Evolutionary conservation across 2,113 vertebrate genomes (phyloP).

Genomic region (Cygnus buccinator): DNA sequence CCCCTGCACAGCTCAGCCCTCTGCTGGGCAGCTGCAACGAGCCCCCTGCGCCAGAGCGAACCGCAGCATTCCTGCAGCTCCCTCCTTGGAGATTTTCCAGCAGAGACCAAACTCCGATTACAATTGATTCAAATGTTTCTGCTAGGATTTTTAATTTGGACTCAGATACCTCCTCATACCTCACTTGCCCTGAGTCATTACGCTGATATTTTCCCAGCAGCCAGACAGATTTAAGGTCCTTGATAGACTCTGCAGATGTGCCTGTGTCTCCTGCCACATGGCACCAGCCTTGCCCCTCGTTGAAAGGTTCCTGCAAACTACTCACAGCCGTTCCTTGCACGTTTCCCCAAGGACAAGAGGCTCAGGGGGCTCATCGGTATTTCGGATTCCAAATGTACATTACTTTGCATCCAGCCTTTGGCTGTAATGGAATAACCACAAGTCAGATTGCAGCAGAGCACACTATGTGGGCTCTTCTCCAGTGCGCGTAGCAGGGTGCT

Average conservation of each 20-base stretch:
- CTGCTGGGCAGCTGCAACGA: too few relatives aligned
- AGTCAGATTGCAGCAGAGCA: not conserved
- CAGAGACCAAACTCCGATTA: not conserved
- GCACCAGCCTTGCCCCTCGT: not conserved
- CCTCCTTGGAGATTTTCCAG: not conserved
- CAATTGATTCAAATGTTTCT: not conserved
- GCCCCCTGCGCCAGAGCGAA: not conserved
- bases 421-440: fast-evolving
- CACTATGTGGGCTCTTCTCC: fast-evolving
- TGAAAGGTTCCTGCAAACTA: not conserved
- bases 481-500: not conserved
- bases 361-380: not conserved
- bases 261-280: fast-evolving
- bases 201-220: not conserved
- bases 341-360: not conserved
- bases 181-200: not conserved
- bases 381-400: not conserved
- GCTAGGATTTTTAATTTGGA: not conserved
- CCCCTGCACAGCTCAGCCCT: fast-evolving
- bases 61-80: not conserved
- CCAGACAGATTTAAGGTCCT: not conserved
- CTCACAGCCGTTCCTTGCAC: not conserved
- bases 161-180: not conserved
- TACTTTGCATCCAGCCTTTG: not conserved
- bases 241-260: not conserved